Conservation (phyloP, 2,113 vertebrate species). For the Lophotis ruficrista region DNA sequence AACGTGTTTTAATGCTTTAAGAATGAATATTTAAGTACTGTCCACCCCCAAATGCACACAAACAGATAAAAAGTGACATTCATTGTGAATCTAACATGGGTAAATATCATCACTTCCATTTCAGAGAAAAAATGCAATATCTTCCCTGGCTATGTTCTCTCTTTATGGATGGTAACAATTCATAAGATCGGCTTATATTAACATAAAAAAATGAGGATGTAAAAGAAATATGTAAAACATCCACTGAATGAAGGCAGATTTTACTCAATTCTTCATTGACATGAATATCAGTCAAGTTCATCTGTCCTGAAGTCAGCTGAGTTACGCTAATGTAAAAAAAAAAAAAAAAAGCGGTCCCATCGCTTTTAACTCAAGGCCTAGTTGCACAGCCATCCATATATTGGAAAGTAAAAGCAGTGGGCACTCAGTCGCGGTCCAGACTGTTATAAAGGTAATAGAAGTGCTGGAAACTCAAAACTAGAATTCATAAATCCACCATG, state of each 20-base stretch:
- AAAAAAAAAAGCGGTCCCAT: neutral
- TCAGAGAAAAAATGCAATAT: neutral
- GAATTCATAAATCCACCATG: neutral
- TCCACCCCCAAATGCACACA: neutral
- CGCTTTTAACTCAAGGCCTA: neutral
- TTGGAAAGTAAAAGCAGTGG: neutral
- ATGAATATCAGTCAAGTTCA: neutral
- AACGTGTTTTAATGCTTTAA: neutral
- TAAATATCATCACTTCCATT: neutral
- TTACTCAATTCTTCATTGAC: neutral
- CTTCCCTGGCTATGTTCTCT: neutral
- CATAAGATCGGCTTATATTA: neutral
- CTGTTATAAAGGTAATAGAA: neutral
- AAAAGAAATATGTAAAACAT: neutral
- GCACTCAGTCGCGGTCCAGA: neutral
- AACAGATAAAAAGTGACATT: neutral
- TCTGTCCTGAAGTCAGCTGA: neutral
- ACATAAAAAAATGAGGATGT: neutral
- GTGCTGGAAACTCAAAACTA: neutral
- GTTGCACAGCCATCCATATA: neutral
- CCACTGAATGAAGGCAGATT: neutral
- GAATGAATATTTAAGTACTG: neutral
- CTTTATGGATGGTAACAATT: neutral
- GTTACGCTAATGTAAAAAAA: neutral
- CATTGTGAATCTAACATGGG: neutral